Evolutionary conservation across 2,113 vertebrate genomes (phyloP).

Genomic region (Menura novaehollandiae): DNA sequence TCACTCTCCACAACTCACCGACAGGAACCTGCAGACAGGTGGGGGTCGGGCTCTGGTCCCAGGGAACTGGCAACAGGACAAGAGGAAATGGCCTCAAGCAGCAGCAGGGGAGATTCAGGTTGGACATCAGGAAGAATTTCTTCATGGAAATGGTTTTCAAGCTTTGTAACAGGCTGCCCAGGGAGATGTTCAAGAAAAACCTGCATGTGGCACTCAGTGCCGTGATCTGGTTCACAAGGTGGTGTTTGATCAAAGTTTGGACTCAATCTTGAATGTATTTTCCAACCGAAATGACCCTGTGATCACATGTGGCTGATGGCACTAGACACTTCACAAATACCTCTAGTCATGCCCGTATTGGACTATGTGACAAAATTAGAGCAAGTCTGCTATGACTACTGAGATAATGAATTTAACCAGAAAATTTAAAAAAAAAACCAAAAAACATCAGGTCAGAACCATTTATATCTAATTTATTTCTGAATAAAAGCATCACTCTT

Average conservation of each 20-base stretch:
- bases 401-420: neutral
- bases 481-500: neutral
- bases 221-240: neutral
- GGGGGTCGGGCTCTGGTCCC: neutral
- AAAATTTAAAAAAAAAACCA: neutral
- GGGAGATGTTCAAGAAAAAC: neutral
- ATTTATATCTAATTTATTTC: neutral
- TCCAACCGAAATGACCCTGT: neutral
- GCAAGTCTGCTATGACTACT: neutral
- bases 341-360: neutral
- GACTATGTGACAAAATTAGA: neutral
- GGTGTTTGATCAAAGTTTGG: neutral
- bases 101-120: neutral
- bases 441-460: neutral
- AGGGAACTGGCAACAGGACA: neutral
- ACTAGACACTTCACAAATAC: neutral
- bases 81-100: neutral
- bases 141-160: neutral
- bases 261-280: neutral
- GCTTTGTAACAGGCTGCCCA: neutral
- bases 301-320: neutral
- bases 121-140: neutral
- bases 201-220: neutral
- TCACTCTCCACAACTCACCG: neutral
- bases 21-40: neutral